Evolutionary conservation across 1,140 invertebrate species (phyloP), one percentile per base, ranked within the genome.

Genomic region (Schmidtea mediterranea): DNA sequence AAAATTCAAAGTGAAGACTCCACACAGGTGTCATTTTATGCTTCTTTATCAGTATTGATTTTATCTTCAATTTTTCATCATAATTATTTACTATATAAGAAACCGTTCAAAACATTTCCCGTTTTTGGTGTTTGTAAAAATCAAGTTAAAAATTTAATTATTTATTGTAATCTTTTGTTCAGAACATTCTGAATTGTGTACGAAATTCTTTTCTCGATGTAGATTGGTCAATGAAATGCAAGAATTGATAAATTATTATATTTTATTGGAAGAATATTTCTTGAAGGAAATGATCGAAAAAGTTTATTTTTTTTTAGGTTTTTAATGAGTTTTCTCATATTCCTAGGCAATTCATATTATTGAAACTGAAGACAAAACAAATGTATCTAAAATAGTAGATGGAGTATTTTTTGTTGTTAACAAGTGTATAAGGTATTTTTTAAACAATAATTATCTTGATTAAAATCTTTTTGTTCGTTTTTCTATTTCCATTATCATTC

Each of bases 371-470:
- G 68, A 69, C 48, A 75, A 75, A 22, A 74, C 77, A 43, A 71
- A 78, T 51, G 81, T 76, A 2, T 89, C 86, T 0, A 87, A 80
- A 55, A 77, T 97, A 69, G 77, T 97, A 0, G 90, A 98, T 65
- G 87, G 97, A 69, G 77, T 90, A 2, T 95, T 95, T 64, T 98
- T 87, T 61, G 87, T 98, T 53, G 75, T 94, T 0, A 80, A 84
- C 55, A 95, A 97, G 69, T 86, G 82, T 59, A 78, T 94, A 32
- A 75, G 79, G 79, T 81, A 66, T 55, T 32, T 49, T 19, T 36
- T 52, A 55, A 41, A 13, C 36, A 49, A 18, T 8, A 15, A 22
- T 15, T 36, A 22, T 19, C 19, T 18, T 16, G 32, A 16, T 32
- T 21, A 8, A 19, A 13, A 16, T n/a, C n/a, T n/a, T n/a, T n/a